These are phyloP conservation scores for Scaptomyza montana DNA, from an alignment of 1,140 invertebrate species.

Conservation along the genomic window DNA sequence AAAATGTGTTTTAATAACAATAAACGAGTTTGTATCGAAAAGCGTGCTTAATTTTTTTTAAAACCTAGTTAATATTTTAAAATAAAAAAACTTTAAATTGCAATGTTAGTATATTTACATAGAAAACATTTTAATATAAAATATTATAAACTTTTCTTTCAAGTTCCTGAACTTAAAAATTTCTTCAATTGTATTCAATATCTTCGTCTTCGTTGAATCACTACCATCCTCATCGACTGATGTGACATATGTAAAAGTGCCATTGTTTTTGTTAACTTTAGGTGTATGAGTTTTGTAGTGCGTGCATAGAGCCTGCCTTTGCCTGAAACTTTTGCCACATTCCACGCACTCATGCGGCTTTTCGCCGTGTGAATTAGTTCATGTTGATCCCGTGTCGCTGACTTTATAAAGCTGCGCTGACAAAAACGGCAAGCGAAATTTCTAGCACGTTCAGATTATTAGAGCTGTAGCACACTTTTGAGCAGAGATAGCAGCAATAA, in stretches of 20 bases:
- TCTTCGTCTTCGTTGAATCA: neutral
- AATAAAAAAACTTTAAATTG: too few species aligned
- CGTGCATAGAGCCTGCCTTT: constrained; percentile 53
- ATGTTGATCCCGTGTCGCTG: constrained; percentile 61
- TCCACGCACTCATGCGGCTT: constrained; percentile 59
- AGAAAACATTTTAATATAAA: neutral
- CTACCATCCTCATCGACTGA: neutral
- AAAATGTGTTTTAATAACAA: constrained; percentile 8
- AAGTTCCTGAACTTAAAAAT: neutral
- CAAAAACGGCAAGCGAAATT: constrained; percentile 55
- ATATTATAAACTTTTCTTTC: neutral
- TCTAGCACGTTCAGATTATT: constrained; percentile 57
- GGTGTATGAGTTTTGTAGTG: constrained; percentile 60
- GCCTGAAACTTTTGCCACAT: constrained; percentile 53
- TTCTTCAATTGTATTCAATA: neutral
- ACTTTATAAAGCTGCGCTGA: constrained; percentile 52
- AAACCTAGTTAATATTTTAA: too few species aligned
- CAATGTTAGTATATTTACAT: too few species aligned
- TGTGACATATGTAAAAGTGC: neutral
- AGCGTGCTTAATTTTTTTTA: too few species aligned
- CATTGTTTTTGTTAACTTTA: constrained; percentile 11
- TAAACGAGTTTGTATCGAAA: neutral
- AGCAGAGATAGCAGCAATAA: constrained; percentile 55
- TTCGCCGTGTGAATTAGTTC: constrained; percentile 81
- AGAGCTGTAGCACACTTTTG: constrained; percentile 52